Evolutionary conservation across 2,888 invertebrate genomes (phyloP), one percentile per base, ranked within the genome.

Genomic region (Cephonodes hylas): DNA sequence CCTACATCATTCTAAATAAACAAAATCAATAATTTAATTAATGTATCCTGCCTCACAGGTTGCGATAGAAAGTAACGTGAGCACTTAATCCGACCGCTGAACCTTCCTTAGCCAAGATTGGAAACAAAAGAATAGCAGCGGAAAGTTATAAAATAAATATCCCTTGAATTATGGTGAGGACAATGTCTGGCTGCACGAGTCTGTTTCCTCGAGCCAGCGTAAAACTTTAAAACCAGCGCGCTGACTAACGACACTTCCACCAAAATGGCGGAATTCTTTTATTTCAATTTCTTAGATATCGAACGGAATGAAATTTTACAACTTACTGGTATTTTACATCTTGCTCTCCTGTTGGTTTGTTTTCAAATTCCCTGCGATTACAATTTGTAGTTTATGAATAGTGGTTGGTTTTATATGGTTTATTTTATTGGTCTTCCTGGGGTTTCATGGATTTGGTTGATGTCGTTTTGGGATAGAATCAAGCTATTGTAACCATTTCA

Each of bases 231-330:
- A 79, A 79, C 77, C 79, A 67, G 65, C 66, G 63, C 70, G 66
- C 69, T 71, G 75, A 79, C 75, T 83, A 82, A 83, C 82, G 81
- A 80, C 80, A 77, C 69, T 83, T 80, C 69, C 65, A 66, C 66
- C 66, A 75, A 79, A 81, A 74, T 53, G 53, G 31, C 27, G 69
- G 65, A 72, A 69, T 72, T 70, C 69, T 77, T 79, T 78, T 79
- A 80, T 78, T 84, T 82, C 76, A 77, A 77, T 80, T 75, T 64
- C 58, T 66, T 71, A 69, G 66, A 72, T 64, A 71, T 66, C 57
- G 65, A 62, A 69, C 59, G 62, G 65, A 63, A 53, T 62, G 65
- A 58, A 61, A 60, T 53, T 31, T 53, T 53, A 31, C 53, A 53
- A 10, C 53, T 53, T 18, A 53, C 53, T 31, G 18, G 31, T 48